Conservation (phyloP, 2,888 invertebrate genomes). For the Netelia virgata region DNA sequence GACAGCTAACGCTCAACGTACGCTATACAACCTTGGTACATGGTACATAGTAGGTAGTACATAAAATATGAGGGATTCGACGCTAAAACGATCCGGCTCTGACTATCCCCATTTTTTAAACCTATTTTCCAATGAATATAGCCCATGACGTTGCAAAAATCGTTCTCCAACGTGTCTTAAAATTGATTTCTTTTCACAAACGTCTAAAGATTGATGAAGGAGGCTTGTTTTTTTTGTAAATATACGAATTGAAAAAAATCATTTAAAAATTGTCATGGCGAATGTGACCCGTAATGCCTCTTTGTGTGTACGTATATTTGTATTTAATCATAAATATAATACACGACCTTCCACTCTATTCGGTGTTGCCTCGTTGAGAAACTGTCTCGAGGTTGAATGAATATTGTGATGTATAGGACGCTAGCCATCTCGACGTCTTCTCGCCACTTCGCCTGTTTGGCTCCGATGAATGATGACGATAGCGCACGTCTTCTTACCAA, state of each 20-base stretch:
- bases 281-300: not conserved
- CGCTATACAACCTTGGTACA: slow-evolving; percentile 41
- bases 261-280: too few relatives aligned
- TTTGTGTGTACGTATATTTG: not conserved
- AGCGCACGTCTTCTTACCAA: slow-evolving; percentile 78
- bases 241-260: too few relatives aligned
- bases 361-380: slow-evolving; percentile 10
- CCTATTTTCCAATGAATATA: not conserved
- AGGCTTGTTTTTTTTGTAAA: not conserved
- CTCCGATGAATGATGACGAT: slow-evolving; percentile 77
- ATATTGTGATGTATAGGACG: slow-evolving; percentile 20
- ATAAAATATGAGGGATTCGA: not conserved
- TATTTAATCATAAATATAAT: not conserved
- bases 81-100: not conserved
- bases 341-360: not conserved
- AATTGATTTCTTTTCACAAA: not conserved
- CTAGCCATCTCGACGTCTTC: slow-evolving; percentile 21
- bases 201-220: too few relatives aligned
- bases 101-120: not conserved
- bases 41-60: too few relatives aligned
- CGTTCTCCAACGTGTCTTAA: not conserved
- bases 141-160: not conserved
- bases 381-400: slow-evolving; percentile 26
- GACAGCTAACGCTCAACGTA: slow-evolving; percentile 40
- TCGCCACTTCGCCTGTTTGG: slow-evolving; percentile 68